phyloP scores from a whole-genome alignment of 2,113 vertebrate genomes.

The Ammodramus savannarum region DNA sequence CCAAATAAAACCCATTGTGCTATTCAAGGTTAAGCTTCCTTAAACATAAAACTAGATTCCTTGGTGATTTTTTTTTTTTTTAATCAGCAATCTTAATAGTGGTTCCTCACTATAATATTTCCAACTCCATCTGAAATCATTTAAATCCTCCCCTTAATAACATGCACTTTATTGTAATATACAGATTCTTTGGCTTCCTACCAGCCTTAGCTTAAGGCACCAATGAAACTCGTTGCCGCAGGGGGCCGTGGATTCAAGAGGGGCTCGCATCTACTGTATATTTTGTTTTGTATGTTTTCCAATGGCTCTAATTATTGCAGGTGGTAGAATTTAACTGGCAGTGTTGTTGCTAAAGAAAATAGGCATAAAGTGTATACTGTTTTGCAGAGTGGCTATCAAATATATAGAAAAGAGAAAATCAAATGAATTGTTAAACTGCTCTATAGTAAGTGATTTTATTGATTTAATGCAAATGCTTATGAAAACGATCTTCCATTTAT shows the following conservation, averaged over 20 bases:
- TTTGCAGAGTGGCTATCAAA: constrained; percentile 36
- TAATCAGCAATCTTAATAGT: constrained; percentile 50
- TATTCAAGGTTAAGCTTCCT: constrained; percentile 70
- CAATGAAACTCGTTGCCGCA: constrained; percentile 49
- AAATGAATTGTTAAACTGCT: constrained; percentile 67
- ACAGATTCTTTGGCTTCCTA: constrained; percentile 66
- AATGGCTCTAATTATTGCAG: constrained; percentile 60
- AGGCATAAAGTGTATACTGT: constrained; percentile 53
- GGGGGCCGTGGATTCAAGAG: constrained; percentile 44
- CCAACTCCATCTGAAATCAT: constrained; percentile 66
- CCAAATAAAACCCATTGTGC: constrained; percentile 55
- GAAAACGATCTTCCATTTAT: constrained; percentile 66
- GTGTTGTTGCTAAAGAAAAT: constrained; percentile 40
- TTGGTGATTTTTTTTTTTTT: constrained; percentile 47
- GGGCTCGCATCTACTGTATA: constrained; percentile 38
- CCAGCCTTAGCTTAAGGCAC: constrained; percentile 60
- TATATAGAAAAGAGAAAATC: constrained; percentile 61
- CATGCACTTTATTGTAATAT: constrained; percentile 64
- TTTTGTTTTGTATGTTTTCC: constrained; percentile 56
- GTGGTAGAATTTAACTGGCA: constrained; percentile 56
- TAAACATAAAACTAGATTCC: constrained; percentile 68
- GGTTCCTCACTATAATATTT: constrained; percentile 62
- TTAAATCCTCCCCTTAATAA: constrained; percentile 69
- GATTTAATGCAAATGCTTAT: constrained; percentile 70
- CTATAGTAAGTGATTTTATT: constrained; percentile 69